These are phyloP conservation scores for Trimorus sp. DNA, from an alignment of 2,888 invertebrate genomes.

Conservation along the genomic window DNA sequence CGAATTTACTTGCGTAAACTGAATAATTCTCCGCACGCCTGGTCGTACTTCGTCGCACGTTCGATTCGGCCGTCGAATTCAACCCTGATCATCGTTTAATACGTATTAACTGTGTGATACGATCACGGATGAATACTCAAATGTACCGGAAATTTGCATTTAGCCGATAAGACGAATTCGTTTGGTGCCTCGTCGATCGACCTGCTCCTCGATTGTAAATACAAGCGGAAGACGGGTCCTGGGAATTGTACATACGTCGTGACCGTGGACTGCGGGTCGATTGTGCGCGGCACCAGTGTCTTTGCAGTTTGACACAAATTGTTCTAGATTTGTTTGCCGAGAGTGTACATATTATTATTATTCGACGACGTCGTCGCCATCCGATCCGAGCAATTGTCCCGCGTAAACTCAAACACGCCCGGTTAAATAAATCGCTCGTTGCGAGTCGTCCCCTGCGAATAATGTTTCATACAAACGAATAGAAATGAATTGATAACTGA, in stretches of 20 bases:
- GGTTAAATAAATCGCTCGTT: constrained; percentile 8
- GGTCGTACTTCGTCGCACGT: constrained; percentile 20
- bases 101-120: constrained; percentile 47
- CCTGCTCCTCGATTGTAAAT: constrained; percentile 42
- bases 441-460: neutral
- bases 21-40: no score
- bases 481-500: no score
- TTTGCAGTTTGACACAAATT: no score
- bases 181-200: constrained; percentile 12
- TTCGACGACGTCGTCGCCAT: constrained; percentile 10
- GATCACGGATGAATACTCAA: constrained; percentile 41
- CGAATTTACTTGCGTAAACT: no score
- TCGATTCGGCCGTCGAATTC: constrained; percentile 14
- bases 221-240: constrained; percentile 26
- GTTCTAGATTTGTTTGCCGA: no score
- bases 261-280: no score
- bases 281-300: no score
- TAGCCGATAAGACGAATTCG: constrained; percentile 23
- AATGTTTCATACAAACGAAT: no score
- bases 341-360: constrained; percentile 56
- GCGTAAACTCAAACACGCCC: neutral
- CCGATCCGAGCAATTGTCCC: constrained; percentile 20
- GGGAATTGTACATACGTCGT: constrained; percentile 46
- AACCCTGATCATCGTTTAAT: constrained; percentile 20
- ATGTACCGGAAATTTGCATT: constrained; percentile 44